These are phyloP conservation scores for Atrichornis clamosus DNA, from an alignment of 2,113 vertebrate species.

Conservation along the genomic window DNA sequence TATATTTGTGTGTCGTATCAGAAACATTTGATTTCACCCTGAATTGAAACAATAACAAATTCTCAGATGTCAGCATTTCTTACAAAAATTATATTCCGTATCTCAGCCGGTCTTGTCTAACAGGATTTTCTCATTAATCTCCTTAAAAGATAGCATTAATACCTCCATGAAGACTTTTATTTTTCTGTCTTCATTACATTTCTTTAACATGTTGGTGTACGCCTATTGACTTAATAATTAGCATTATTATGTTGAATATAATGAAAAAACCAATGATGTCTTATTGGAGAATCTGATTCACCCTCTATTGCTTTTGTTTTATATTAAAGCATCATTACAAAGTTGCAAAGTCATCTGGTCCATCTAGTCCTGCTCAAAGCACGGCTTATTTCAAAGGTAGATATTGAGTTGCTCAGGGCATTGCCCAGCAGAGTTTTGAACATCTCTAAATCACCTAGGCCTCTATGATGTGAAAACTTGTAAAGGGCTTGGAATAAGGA, in stretches of 20 bases:
- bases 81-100: not conserved
- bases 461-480: not conserved
- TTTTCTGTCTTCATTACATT: not conserved
- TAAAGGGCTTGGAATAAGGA: not conserved
- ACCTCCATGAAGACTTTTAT: not conserved
- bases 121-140: slow-evolving; percentile 18
- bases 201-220: not conserved
- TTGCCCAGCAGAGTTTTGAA: not conserved
- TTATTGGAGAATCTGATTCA: not conserved
- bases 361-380: not conserved
- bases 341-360: not conserved
- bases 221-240: not conserved
- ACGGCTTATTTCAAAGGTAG: not conserved
- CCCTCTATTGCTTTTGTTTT: not conserved
- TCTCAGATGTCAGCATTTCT: not conserved
- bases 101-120: not conserved
- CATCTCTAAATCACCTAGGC: not conserved
- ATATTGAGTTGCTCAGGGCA: not conserved
- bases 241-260: not conserved
- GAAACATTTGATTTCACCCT: not conserved
- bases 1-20: not conserved
- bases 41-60: slow-evolving; percentile 2
- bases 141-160: not conserved
- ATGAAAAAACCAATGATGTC: not conserved
- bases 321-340: not conserved